Conservation (phyloP, 2,888 invertebrate genomes). For the Dermolepida albohirtum region DNA sequence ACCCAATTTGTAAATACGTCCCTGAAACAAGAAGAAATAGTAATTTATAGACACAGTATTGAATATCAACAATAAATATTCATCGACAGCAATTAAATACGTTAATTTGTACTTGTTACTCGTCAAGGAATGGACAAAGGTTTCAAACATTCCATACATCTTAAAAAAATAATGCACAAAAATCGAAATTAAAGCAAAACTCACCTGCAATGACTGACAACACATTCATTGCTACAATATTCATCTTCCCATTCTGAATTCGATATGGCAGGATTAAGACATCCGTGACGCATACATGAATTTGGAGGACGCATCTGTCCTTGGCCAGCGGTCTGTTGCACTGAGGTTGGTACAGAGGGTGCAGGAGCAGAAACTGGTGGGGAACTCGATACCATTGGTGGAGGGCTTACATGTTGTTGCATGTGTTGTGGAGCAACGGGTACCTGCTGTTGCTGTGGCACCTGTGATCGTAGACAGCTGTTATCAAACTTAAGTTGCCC, state of each 20-base stretch:
- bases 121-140: too few species aligned
- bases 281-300: slow-evolving; percentile 89
- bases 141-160: neutral
- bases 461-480: slow-evolving; percentile 50
- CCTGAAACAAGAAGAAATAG: slow-evolving; percentile 68
- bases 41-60: slow-evolving; percentile 3
- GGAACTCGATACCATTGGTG: slow-evolving; percentile 68
- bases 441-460: slow-evolving; percentile 61
- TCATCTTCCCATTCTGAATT: slow-evolving; percentile 97
- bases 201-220: slow-evolving; percentile 93
- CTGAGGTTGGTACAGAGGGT: slow-evolving; percentile 65
- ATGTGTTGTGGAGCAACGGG: slow-evolving; percentile 60
- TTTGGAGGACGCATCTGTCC: slow-evolving; percentile 62
- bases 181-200: slow-evolving; percentile 4
- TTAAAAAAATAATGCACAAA: neutral
- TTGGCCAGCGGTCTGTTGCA: slow-evolving; percentile 65
- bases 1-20: slow-evolving; percentile 94
- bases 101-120: too few species aligned
- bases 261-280: slow-evolving; percentile 89
- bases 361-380: slow-evolving; percentile 68
- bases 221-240: slow-evolving; percentile 97
- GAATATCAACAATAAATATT: neutral
- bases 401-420: slow-evolving; percentile 65
- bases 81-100: neutral
- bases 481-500: slow-evolving; percentile 38